phyloP scores from a whole-genome alignment of 2,888 invertebrate genomes.

The Andricus quercusramuli region DNA sequence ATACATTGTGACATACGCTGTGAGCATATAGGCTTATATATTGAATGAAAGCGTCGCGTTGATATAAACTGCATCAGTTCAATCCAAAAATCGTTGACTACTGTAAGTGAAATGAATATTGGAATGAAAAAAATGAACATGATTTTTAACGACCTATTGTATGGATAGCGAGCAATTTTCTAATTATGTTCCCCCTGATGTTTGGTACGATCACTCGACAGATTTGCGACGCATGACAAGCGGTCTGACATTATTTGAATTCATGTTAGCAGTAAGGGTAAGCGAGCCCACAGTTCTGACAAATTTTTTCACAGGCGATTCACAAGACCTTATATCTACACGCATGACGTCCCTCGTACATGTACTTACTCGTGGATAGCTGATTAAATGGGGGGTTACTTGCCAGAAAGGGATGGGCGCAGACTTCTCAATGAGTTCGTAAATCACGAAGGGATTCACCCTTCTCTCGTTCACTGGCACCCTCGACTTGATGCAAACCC shows the following conservation, averaged over 20 bases:
- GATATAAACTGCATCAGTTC: too few species aligned
- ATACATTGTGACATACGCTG: too few species aligned
- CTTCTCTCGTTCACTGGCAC: conserved; percentile 57
- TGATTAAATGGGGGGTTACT: conserved; percentile 56
- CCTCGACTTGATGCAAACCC: conserved; percentile 52
- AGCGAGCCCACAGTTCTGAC: conserved; percentile 36
- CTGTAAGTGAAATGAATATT: background rate
- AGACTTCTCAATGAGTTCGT: conserved; percentile 71
- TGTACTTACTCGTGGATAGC: conserved; percentile 44
- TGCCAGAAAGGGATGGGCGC: conserved; percentile 54
- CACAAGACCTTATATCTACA: conserved; percentile 33
- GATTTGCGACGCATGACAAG: conserved; percentile 37
- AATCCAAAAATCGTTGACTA: too few species aligned
- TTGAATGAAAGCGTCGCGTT: too few species aligned
- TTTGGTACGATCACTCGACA: conserved; percentile 34
- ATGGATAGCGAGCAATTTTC: conserved; percentile 14
- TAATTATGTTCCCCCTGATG: conserved; percentile 18
- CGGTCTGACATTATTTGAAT: conserved; percentile 41
- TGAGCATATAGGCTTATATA: too few species aligned
- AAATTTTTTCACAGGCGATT: conserved; percentile 39
- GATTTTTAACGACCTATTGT: conserved; percentile 34
- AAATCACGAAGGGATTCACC: conserved; percentile 69
- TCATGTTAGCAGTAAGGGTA: conserved; percentile 39
- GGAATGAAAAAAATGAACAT: conserved; percentile 19
- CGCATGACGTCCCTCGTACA: conserved; percentile 32